Base-by-base conservation (phyloP, 1,140 invertebrate species). In the Pomacea maculata region DNA sequence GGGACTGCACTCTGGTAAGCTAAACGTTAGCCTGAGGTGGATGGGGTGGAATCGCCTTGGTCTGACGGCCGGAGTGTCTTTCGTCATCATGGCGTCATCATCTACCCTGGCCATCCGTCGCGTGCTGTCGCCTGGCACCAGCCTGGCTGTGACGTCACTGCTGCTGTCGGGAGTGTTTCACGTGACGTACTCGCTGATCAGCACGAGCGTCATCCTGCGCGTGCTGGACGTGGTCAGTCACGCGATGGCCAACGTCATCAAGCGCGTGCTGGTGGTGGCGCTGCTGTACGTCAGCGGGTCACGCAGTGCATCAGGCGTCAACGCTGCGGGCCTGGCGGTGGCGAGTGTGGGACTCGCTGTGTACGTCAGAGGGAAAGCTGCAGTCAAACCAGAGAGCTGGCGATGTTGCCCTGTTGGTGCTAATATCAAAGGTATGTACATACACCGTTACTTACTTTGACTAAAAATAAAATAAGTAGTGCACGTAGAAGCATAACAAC, bases 161-260 rank as follows among this genome's bases (percentile, higher is more conserved):
- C 10, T 67, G 21, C 25, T 65, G 52, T 78, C 76, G 21, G 68
- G 57, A 12, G 12, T 74, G 21, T 77, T 79, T 73, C 80, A 83
- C 70, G 74, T 78, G 19, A 67, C 34, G 17, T 80, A 80, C 78
- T 75, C 77, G 11, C 29, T 52, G n/a, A 45, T 82, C 17, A 80
- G 80, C 17, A 83, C 78, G 25, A 34, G 65, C 68, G 57, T 83
- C 21, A 74, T 82, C 4, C 71, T 80, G 34, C 70, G 70, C 21
- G 68, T 52, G 34, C 79, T 77, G 54, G 45, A 72, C 14, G 83
- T 85, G 19, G 63, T 83, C 25, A 76, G 75, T 21, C 83, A 84
- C 72, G 67, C 82, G 57, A 63, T 80, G 17, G 21, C 52, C 63
- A 84, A 84, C 79, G 57, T 83, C 19, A 25, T 81, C 57, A 84